A percentile compares a stretch with the other conserved stretches of the same genome.
These are phyloP conservation scores for Tricholaema leucomelas DNA, from an alignment of 2,113 vertebrate genomes.

Conservation along the genomic window DNA sequence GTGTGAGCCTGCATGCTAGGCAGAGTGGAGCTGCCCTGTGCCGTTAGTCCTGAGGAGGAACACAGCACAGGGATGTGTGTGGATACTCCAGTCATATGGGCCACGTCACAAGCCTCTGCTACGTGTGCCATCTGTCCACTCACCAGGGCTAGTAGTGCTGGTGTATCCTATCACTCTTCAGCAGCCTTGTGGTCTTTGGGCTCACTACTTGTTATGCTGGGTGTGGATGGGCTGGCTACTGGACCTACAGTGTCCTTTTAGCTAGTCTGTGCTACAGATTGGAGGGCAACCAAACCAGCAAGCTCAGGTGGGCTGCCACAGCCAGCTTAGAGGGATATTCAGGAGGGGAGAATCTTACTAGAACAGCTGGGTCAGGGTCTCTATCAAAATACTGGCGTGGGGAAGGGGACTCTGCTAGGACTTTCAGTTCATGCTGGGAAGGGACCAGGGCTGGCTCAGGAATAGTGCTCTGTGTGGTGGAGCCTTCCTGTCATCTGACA, in stretches of 20 bases:
- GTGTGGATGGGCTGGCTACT: not conserved
- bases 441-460: not conserved
- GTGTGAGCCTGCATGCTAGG: fast-evolving
- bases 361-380: not conserved
- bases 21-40: not conserved
- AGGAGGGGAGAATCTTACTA: not conserved
- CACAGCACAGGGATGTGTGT: fast-evolving
- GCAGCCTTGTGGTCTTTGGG: fast-evolving
- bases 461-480: not conserved
- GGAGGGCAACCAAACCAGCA: not conserved
- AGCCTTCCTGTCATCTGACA: not conserved
- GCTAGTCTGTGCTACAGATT: not conserved
- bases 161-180: not conserved
- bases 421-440: not conserved
- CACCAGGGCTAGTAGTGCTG: not conserved
- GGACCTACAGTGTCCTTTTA: not conserved
- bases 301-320: not conserved
- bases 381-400: not conserved
- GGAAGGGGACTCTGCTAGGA: not conserved
- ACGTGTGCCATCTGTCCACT: not conserved
- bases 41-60: not conserved
- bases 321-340: not conserved
- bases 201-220: not conserved
- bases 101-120: not conserved
- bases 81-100: not conserved